Percentiles rank a stretch among this genome's conserved stretches.
phyloP scores from a whole-genome alignment of 2,888 invertebrate species.

The Bibio marci region DNA sequence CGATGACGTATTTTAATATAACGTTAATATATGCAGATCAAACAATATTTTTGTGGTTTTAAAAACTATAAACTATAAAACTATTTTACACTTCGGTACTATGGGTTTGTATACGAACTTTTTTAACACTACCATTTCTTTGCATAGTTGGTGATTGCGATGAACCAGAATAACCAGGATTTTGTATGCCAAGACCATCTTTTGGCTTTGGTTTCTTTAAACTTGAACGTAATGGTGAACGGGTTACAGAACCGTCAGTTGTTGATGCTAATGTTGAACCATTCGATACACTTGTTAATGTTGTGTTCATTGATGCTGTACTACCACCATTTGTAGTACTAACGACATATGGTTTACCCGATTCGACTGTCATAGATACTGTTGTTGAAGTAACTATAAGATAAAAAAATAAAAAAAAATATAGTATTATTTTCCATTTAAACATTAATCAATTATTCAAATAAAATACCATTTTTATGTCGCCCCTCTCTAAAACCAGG shows the following conservation, averaged over 20 bases:
- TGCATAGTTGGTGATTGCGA: constrained; percentile 69
- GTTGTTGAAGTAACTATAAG: constrained; percentile 14
- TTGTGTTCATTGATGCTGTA: constrained; percentile 55
- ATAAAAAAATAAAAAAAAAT: constrained; percentile 12
- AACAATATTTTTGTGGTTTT: too few relatives aligned
- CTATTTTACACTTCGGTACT: constrained; percentile 69
- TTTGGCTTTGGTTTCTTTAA: constrained; percentile 46
- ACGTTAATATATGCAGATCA: too few relatives aligned
- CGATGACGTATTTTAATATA: too few relatives aligned
- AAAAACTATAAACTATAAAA: too few relatives aligned
- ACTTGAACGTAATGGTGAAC: constrained; percentile 60
- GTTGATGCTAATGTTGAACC: constrained; percentile 24
- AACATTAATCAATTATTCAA: constrained; percentile 1
- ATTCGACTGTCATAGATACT: constrained; percentile 75
- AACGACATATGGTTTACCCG: constrained; percentile 61
- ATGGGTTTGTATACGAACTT: constrained; percentile 80
- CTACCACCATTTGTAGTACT: constrained; percentile 38
- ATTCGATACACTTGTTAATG: constrained; percentile 45
- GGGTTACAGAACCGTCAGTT: constrained; percentile 26
- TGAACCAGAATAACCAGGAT: constrained; percentile 53
- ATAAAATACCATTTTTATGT: constrained; percentile 25
- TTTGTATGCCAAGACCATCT: constrained; percentile 65
- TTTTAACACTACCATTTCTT: constrained; percentile 74
- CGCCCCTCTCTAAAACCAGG: constrained; percentile 67
- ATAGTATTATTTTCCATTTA: background rate